These are phyloP conservation scores for Danaus chrysippus DNA, from an alignment of 2,888 invertebrate species.

Conservation along the genomic window DNA sequence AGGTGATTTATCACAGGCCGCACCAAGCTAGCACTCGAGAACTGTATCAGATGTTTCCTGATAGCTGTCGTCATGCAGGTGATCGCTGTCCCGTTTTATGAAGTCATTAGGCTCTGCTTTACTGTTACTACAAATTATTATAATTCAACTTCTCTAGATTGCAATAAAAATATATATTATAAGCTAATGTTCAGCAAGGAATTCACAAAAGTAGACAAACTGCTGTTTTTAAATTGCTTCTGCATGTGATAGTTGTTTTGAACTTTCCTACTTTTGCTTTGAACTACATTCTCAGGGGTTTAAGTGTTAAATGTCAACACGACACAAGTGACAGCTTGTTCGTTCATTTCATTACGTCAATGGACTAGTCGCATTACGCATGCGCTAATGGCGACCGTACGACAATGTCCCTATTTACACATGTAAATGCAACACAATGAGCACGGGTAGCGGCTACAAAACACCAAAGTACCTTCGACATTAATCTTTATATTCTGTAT, in stretches of 20 bases:
- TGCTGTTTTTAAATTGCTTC: too few species aligned
- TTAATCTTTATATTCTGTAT: not conserved
- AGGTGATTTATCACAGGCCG: conserved; percentile 54
- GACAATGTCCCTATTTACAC: not conserved
- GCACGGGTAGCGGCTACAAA: not conserved
- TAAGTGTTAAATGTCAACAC: not conserved
- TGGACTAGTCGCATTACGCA: conserved; percentile 60
- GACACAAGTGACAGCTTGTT: conserved; percentile 36
- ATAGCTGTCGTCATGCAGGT: conserved; percentile 12
- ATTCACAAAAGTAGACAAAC: too few species aligned
- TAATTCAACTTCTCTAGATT: conserved; percentile 1
- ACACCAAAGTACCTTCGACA: not conserved
- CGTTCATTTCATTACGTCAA: conserved; percentile 59
- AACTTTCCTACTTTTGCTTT: not conserved
- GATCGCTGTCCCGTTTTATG: conserved; percentile 4
- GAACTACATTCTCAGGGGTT: not conserved
- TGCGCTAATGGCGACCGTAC: conserved; percentile 58
- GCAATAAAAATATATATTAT: too few species aligned
- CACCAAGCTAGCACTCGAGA: conserved; percentile 29
- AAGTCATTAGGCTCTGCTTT: not conserved
- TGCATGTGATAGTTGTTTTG: too few species aligned
- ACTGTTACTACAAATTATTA: not conserved
- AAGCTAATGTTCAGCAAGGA: too few species aligned
- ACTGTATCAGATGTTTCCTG: conserved; percentile 37
- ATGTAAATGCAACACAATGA: not conserved